These are phyloP conservation scores for Ashinkailepas kermadecensis DNA, from an alignment of 2,888 invertebrate genomes.

Conservation along the genomic window DNA sequence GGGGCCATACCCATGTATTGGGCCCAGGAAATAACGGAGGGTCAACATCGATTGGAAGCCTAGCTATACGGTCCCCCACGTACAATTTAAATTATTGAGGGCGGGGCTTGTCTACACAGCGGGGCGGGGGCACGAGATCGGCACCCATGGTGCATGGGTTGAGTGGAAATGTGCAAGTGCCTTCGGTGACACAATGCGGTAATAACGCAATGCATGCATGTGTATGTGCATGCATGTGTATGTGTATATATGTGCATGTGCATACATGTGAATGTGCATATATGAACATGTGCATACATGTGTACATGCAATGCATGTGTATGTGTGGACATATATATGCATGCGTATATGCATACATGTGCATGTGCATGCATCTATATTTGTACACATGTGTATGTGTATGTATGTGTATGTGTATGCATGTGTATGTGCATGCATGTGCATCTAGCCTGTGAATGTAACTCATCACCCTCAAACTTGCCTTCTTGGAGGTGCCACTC, in stretches of 20 bases:
- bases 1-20: too few species aligned
- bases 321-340: not conserved
- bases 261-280: not conserved
- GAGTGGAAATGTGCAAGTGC: not conserved
- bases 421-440: not conserved
- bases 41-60: too few species aligned
- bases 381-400: not conserved
- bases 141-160: too few species aligned
- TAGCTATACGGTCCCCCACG: too few species aligned
- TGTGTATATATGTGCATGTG: slow-evolving; percentile 16
- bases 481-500: too few species aligned
- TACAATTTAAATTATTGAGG: too few species aligned
- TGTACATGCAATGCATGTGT: not conserved
- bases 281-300: not conserved
- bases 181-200: not conserved
- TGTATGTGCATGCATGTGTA: slow-evolving; percentile 14
- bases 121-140: too few species aligned
- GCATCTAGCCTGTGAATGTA: not conserved
- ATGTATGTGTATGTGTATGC: not conserved
- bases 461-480: too few species aligned
- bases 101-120: too few species aligned
- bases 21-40: too few species aligned
- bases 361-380: not conserved
- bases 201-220: not conserved
- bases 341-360: not conserved